Evolutionary conservation across 1,140 invertebrate genomes (phyloP), one percentile per base, ranked within the genome.

Genomic region (Drosophila hydei): DNA sequence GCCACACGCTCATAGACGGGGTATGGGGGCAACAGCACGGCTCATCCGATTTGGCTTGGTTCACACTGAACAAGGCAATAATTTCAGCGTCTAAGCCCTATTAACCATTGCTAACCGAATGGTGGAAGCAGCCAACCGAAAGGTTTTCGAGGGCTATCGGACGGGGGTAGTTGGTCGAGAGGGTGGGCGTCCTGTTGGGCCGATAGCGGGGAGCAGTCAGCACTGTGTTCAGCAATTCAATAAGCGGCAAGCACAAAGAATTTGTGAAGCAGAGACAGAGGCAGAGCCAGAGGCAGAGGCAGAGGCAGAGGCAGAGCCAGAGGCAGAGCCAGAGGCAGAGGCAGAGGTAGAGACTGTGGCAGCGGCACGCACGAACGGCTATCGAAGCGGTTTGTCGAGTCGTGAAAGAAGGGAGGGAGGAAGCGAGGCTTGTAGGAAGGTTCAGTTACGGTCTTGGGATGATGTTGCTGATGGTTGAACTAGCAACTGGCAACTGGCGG

Each of bases 61-160:
- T 88, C 84, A 83, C 84, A 89, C 84, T 89, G 84, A 88, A 89
- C 83, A 88, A 88, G 83, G 84, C 79, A 88, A 89, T 88, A 88
- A 88, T 89, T 88, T 88, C 79, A 89, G 84, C 79, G 89, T 76
- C 83, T 88, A 84, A 89, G 83, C 84, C 83, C 83, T 88, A 88
- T 88, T 88, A 88, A 89, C 84, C 84, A 88, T 83, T 88, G 75
- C 84, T 83, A 88, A 88, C 78, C 75, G 83, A 87, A 88, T 88
- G 83, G 83, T 79, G 78, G 72, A 87, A 72, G 83, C 83, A 88
- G 47, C 71, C 81, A 88, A 78, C 56, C 76, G 81, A 75, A 68
- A 74, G 51, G 47, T 47, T 25, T 23, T 30, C 38, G 40, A 23
- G 25, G 64, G 43, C 9, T 18, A 16, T 30, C 33, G 47, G 25